Percentiles rank a stretch among this genome's conserved stretches.
Conservation (phyloP, 2,888 invertebrate genomes). For the Amphipyra tragopoginis region DNA sequence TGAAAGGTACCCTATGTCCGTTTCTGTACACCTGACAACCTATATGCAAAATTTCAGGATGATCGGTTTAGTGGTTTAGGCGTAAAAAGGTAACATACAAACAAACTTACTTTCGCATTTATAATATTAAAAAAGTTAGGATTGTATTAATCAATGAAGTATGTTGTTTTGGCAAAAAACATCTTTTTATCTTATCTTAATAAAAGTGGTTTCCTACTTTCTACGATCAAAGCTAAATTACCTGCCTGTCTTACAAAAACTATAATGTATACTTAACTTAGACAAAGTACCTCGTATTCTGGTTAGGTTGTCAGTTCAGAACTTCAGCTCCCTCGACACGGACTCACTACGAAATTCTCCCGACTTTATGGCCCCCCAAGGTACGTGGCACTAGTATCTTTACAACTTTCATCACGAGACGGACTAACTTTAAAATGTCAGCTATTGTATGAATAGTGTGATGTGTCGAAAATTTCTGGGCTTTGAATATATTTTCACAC, state of each 20-base stretch:
- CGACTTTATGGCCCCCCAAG: constrained; percentile 54
- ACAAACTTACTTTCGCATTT: too few relatives aligned
- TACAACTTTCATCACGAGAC: constrained; percentile 43
- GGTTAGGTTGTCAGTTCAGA: constrained; percentile 51
- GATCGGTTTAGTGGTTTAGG: too few relatives aligned
- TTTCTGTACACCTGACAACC: too few relatives aligned
- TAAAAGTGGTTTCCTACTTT: too few relatives aligned
- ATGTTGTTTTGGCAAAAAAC: too few relatives aligned
- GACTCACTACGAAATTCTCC: constrained; percentile 45
- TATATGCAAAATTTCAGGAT: too few relatives aligned
- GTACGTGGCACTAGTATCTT: constrained; percentile 48
- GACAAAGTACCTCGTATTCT: constrained; percentile 39
- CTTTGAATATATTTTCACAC: neutral
- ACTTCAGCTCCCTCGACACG: constrained; percentile 49
- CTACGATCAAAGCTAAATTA: constrained; percentile 3
- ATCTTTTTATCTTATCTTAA: too few relatives aligned
- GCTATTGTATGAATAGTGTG: constrained; percentile 37
- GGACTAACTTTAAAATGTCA: constrained; percentile 44
- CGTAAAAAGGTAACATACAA: too few relatives aligned
- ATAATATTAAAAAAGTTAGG: too few relatives aligned
- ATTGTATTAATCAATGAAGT: too few relatives aligned
- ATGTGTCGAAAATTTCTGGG: constrained; percentile 20
- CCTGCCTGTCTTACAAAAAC: constrained; percentile 20
- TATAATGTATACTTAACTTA: constrained; percentile 17
- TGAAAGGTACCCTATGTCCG: too few relatives aligned